Base-by-base conservation (phyloP, 2,888 invertebrate genomes). In the Mythimna pallens region DNA sequence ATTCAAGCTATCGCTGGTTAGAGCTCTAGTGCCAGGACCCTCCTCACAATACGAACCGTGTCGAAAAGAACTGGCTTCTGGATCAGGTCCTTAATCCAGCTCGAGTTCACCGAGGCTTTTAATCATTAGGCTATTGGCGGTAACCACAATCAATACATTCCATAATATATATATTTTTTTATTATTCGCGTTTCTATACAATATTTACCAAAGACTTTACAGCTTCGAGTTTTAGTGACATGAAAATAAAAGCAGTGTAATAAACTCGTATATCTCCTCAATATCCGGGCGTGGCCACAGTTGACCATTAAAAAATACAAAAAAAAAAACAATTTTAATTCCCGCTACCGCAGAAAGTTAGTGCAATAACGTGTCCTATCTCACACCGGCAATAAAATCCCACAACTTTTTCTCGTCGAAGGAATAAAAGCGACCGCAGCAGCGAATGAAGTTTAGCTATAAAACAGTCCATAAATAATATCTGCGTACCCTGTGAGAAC, bases 401-500 rank as follows among this genome's bases (percentile, higher is more conserved):
- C 90, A 82, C 94, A 95, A 96, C 94, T 96, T 96, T 95, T 95
- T 93, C 94, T 90, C 93, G 93, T 93, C 92, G 92, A 93, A 94
- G 90, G 94, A 94, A 95, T 95, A 96, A 95, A 94, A 93, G 94
- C 94, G 91, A 95, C 96, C 95, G 91, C 96, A 94, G 94, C 93
- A 93, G 92, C 93, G 96, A 94, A 94, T 95, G 95, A 96, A 96
- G 95, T 96, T 96, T 92, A 91, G 94, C 95, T 94, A 96, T 96
- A 96, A 96, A 96, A 93, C 91, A 93, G 91, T 89, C 92, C 93
- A 95, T 96, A 96, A 96, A 96, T 96, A 95, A 95, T 95, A 91
- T 94, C 92, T 91, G 92, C 91, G 92, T 92, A 92, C 90, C 93
- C 92, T 92, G 90, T 90, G 94, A 91, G 93, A 93, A 92, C 88